Evolutionary conservation across 1,140 invertebrate genomes (phyloP).

Genomic region (Cepaea nemoralis): DNA sequence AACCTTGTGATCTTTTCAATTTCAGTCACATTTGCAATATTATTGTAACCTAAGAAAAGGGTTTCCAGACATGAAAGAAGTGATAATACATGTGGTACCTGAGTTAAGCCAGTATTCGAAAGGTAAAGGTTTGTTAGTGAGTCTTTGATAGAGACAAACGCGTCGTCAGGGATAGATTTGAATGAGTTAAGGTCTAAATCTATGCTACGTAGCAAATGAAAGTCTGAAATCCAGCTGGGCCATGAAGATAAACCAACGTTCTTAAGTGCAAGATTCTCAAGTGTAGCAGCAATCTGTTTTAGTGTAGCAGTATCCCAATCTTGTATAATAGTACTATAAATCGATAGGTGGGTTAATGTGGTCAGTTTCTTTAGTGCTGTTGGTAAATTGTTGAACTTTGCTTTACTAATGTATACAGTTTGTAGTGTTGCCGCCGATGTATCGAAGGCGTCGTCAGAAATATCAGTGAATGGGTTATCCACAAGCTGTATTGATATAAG

Average conservation of each 20-base stretch:
- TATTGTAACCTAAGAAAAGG: too few species aligned
- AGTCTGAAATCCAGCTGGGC: not conserved
- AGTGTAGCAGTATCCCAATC: not conserved
- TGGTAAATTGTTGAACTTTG: not conserved
- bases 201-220: not conserved
- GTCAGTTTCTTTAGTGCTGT: not conserved
- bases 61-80: not conserved
- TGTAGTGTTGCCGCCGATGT: not conserved
- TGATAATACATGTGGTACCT: not conserved
- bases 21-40: too few species aligned
- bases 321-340: not conserved
- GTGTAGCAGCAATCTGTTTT: not conserved
- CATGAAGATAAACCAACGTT: not conserved
- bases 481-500: not conserved
- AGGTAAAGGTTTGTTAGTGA: not conserved
- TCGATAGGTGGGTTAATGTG: not conserved
- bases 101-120: not conserved
- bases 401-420: not conserved
- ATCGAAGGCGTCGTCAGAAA: not conserved
- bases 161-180: not conserved
- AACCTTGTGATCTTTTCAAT: too few species aligned
- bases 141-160: not conserved
- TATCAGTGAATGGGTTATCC: not conserved
- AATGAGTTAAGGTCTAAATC: not conserved
- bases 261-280: not conserved